These are phyloP conservation scores for Piscicola geometra DNA, from an alignment of 2,888 invertebrate genomes.

Conservation along the genomic window DNA sequence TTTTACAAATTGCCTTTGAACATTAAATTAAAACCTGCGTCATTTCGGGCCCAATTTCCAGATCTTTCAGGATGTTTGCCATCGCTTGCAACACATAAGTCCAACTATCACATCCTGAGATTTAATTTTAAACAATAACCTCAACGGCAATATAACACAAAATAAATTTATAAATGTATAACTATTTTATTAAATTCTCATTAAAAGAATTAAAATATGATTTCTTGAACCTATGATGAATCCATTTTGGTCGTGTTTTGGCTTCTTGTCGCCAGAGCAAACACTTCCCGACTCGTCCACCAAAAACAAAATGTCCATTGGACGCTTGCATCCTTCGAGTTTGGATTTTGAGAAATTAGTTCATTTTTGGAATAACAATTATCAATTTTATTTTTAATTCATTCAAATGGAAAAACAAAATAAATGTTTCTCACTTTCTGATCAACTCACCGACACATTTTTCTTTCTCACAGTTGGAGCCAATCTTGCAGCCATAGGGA, in stretches of 20 bases:
- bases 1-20: too few species aligned
- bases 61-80: conserved; percentile 12
- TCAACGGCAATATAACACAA: too few species aligned
- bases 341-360: not conserved
- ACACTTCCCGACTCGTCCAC: conserved; percentile 43
- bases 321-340: conserved; percentile 40
- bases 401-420: not conserved
- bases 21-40: not conserved
- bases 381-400: not conserved
- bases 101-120: conserved; percentile 20
- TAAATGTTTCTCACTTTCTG: not conserved
- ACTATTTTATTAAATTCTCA: too few species aligned
- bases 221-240: not conserved
- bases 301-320: conserved; percentile 42
- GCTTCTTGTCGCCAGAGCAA: not conserved
- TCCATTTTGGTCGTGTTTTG: not conserved
- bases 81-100: conserved; percentile 13
- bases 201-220: too few species aligned
- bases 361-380: not conserved
- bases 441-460: conserved; percentile 15
- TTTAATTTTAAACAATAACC: too few species aligned
- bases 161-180: too few species aligned
- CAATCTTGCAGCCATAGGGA: not conserved
- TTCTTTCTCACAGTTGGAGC: conserved; percentile 3
- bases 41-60: conserved; percentile 3